Evolutionary conservation across 2,888 invertebrate species (phyloP).

Genomic region (Limnephilus rhombicus): DNA sequence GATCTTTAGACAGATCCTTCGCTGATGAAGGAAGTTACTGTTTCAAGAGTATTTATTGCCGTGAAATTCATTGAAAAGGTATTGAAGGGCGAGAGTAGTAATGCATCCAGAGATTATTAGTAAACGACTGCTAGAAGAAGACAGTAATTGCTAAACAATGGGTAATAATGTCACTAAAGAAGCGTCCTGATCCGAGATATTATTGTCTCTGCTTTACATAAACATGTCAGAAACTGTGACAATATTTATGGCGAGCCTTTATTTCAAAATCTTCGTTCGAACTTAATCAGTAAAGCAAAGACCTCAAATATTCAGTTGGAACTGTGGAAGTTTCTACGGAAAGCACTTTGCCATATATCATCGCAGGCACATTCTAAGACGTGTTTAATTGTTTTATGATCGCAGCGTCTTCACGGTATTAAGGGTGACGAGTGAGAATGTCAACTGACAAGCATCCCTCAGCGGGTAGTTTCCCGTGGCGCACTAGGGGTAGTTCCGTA

Average conservation of each 20-base stretch:
- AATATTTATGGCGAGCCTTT: slow-evolving; percentile 49
- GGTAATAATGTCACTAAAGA: slow-evolving; percentile 34
- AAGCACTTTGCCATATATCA: slow-evolving; percentile 22
- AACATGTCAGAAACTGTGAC: slow-evolving; percentile 40
- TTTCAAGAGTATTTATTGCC: neutral
- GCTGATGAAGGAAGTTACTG: neutral
- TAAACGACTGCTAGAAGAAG: neutral
- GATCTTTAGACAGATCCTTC: neutral
- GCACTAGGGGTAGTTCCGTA: neutral
- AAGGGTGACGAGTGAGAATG: slow-evolving; percentile 10
- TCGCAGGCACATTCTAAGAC: neutral
- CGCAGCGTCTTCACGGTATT: slow-evolving; percentile 47
- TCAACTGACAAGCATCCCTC: slow-evolving; percentile 1
- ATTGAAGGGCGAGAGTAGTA: neutral
- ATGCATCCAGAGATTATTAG: neutral
- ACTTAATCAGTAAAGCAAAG: too few relatives aligned
- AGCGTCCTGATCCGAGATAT: slow-evolving; percentile 26
- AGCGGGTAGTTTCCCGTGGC: slow-evolving; percentile 17
- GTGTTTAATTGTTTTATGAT: slow-evolving; percentile 48
- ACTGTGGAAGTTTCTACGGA: slow-evolving; percentile 35
- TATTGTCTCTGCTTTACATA: slow-evolving; percentile 31
- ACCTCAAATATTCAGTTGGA: neutral
- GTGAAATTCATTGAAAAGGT: neutral
- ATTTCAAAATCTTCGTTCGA: slow-evolving; percentile 22
- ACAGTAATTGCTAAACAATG: slow-evolving; percentile 42